Percentiles rank a stretch among this genome's conserved stretches.
Evolutionary conservation across 2,113 vertebrate species (phyloP).

Genomic region (Oreochromis spilurus): DNA sequence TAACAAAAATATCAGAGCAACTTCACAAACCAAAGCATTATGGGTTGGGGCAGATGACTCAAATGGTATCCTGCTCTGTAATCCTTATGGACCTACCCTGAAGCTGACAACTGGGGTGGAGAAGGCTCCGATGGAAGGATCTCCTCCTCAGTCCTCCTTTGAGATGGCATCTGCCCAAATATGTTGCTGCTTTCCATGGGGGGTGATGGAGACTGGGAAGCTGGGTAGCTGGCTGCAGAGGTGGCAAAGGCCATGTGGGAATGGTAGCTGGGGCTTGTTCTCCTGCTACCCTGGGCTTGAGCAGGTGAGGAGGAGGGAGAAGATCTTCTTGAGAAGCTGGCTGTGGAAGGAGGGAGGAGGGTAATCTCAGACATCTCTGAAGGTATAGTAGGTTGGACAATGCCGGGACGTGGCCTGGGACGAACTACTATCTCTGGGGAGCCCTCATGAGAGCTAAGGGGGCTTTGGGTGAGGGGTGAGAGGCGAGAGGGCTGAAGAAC

Average conservation of each 20-base stretch:
- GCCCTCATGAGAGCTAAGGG: conserved; percentile 88
- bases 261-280: conserved; percentile 77
- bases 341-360: conserved; percentile 88
- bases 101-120: conserved; percentile 87
- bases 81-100: conserved; percentile 87
- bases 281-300: conserved; percentile 85
- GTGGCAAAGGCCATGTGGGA: conserved; percentile 85
- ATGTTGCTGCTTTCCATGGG: conserved; percentile 85
- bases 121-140: conserved; percentile 91
- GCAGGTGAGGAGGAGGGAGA: conserved; percentile 92
- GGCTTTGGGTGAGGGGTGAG: conserved; percentile 97
- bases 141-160: conserved; percentile 87
- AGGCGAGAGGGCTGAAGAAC: conserved; percentile 97
- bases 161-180: conserved; percentile 87
- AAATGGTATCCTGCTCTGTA: conserved; percentile 54
- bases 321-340: conserved; percentile 93
- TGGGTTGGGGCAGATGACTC: conserved; percentile 55
- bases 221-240: conserved; percentile 83
- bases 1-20: conserved; percentile 50
- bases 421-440: conserved; percentile 92
- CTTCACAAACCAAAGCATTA: conserved; percentile 61
- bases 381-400: conserved; percentile 81
- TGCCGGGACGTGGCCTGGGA: conserved; percentile 86
- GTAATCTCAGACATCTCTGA: conserved; percentile 92
- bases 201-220: conserved; percentile 81